Conservation (phyloP, 2,113 vertebrate genomes). For the Dermatemys mawii region DNA sequence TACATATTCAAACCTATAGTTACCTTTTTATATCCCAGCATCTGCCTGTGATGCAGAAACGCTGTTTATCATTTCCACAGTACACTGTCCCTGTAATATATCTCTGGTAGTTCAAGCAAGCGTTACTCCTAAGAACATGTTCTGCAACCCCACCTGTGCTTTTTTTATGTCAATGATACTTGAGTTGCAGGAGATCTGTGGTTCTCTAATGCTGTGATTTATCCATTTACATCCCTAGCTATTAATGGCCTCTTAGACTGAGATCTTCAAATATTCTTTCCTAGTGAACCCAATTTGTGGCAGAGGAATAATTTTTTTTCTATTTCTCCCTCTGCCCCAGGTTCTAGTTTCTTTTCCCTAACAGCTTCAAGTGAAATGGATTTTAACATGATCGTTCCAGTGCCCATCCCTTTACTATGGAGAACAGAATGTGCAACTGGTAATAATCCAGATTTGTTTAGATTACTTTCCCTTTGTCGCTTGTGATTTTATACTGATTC, state of each 20-base stretch:
- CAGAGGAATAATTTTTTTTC: background rate
- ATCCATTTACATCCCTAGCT: background rate
- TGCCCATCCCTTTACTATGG: background rate
- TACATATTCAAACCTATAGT: background rate
- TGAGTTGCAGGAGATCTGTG: accelerated
- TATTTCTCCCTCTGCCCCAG: background rate
- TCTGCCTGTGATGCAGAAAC: background rate
- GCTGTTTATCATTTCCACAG: background rate
- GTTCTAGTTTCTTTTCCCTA: background rate
- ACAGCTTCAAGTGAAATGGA: background rate
- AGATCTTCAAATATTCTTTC: background rate
- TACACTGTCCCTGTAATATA: background rate
- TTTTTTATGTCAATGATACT: background rate
- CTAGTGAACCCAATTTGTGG: background rate
- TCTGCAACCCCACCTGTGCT: background rate
- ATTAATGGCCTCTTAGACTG: background rate
- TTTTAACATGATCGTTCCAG: background rate
- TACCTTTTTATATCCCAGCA: background rate
- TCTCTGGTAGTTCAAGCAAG: background rate
- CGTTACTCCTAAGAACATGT: background rate
- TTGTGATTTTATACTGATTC: background rate
- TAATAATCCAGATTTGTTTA: background rate
- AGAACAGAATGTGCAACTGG: accelerated
- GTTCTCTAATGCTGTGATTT: accelerated
- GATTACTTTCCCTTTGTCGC: background rate